These are phyloP conservation scores for Ametastegia equiseti DNA, from an alignment of 2,888 invertebrate species.

Conservation along the genomic window DNA sequence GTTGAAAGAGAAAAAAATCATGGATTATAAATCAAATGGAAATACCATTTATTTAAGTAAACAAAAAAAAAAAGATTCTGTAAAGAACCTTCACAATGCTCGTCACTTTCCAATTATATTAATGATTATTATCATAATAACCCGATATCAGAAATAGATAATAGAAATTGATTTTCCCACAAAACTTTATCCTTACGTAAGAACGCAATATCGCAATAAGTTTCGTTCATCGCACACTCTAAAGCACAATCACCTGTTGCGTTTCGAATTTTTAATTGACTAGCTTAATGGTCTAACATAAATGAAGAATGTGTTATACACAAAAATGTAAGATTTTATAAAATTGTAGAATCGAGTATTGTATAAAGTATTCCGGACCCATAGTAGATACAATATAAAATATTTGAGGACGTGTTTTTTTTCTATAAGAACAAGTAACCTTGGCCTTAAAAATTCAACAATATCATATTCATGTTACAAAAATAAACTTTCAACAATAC, in stretches of 20 bases:
- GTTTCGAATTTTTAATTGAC: conserved; percentile 7
- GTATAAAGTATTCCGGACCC: background rate
- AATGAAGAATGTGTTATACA: background rate
- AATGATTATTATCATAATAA: background rate
- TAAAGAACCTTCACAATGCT: conserved; percentile 6
- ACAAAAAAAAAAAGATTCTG: background rate
- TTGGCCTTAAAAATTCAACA: background rate
- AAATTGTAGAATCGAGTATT: background rate
- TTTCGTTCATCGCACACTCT: background rate
- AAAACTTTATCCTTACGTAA: background rate
- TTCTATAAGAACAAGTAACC: background rate
- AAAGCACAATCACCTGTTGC: background rate
- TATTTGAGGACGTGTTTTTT: background rate
- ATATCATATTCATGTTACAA: background rate
- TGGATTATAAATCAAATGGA: background rate
- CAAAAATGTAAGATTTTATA: background rate
- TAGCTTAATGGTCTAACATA: background rate
- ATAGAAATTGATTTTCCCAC: background rate
- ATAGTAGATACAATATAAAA: background rate
- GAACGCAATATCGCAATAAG: background rate
- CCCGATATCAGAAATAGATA: conserved; percentile 9
- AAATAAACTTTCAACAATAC: background rate
- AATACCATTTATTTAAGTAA: conserved; percentile 9
- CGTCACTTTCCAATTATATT: conserved; percentile 1
- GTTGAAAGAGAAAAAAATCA: background rate